Evolutionary conservation across 2,113 vertebrate species (phyloP), one percentile per base, ranked within the genome.

Genomic region (Lamprotornis superbus): DNA sequence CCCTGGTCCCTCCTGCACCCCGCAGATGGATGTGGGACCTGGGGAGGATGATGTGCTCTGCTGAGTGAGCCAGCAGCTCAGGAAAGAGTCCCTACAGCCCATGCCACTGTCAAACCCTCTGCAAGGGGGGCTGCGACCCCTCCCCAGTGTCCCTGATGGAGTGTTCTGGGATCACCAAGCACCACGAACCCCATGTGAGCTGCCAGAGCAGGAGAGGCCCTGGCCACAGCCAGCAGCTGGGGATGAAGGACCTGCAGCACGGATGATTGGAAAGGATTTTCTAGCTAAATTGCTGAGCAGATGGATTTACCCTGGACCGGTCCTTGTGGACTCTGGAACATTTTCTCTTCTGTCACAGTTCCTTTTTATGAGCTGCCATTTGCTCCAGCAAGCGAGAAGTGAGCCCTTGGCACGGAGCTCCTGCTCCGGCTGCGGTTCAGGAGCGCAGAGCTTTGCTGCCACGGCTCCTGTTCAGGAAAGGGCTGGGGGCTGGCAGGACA

Each of bases 261-360:
- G 19, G 94, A 44, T 73, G 63, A 52, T 50, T 94, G 94, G 81
- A 65, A 88, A 80, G 92, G 73, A 78, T 93, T 97, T 89, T 87
- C 93, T 81, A 83, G 90, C 77, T 90, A 86, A 96, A 89, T 78
- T 95, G 96, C 96, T 96, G 96, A 97, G 94, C 94, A 95, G 94
- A 94, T 96, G 95, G 82, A 95, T 96, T 95, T 90, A 93, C 87
- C 93, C 92, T 95, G 89, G 90, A 59, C 94, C 25, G 93, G 81
- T 96, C 91, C 87, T 95, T 93, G 89, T 85, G 94, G 93, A 67
- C 94, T 93, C 93, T 87, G 93, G 91, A 95, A 94, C 94, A 84
- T 93, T 97, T 97, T 96, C 94, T 97, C 83, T 97, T 75, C 93
- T 93, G 93, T 93, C 95, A 94, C 60, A 31, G 95, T 42, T 94